Evolutionary conservation across 1,140 invertebrate genomes (phyloP), one percentile per base, ranked within the genome.

Genomic region (Microplitis mediator): DNA sequence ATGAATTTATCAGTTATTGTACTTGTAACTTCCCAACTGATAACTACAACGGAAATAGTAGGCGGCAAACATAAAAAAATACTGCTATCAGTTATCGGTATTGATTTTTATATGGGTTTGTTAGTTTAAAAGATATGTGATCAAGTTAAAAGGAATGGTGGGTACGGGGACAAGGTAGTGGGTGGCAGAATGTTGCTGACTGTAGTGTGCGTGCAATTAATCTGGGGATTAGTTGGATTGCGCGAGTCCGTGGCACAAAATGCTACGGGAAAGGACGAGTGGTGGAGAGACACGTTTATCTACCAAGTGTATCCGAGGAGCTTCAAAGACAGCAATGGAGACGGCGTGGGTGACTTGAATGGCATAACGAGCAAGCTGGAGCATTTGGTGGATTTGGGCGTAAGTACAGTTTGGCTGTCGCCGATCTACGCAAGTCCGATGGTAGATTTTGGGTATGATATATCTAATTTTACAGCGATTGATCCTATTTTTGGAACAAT

Each of bases 281-380:
- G 95, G 94, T 95, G 92, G 91, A 88, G 93, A 74, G 89, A 88
- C 36, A 90, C 89, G 1, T 81, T 91, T 4, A 87, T 95, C 32
- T 96, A 96, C 81, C 93, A 95, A 83, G 90, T 95, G 56, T 94
- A 95, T 80, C 92, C 93, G 0, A 85, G 92, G 64, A 94, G 93
- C 2, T 96, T 94, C 81, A 91, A 91, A 77, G 95, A 96, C 79
- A 91, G 89, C 64, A 88, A 94, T 80, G 92, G 90, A 1, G 92
- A 95, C 81, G 94, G 95, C 1, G 86, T 93, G n/a, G 94, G 94
- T 1, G 94, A 95, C 82, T 80, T 96, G 4, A 85, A 86, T 72
- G 81, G 80, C 2, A 80, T 82, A 4, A 73, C 58, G 6, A 63
- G 71, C 50, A 77, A 76, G 61, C 67, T 79, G 6, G 79, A 78